Base-by-base conservation (phyloP, 2,797 vertebrate genomes). In the Phoxinus dragarum region DNA sequence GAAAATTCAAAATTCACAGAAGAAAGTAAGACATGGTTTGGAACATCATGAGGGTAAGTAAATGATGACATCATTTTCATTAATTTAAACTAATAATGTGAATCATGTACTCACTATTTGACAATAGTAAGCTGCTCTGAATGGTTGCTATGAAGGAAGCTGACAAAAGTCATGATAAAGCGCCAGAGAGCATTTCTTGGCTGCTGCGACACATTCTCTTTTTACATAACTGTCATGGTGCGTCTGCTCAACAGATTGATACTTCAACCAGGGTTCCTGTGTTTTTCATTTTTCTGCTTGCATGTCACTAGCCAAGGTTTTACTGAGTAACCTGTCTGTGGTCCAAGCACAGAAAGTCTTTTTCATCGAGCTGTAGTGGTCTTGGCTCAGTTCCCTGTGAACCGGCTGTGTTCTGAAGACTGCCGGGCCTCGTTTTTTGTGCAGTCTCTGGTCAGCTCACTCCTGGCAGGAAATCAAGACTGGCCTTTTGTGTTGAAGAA, bases 401-500 rank as follows among this genome's bases (percentile, higher is more conserved):
- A 71, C 68, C 8, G 80, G 6, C 74, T 82, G 74, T 75, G 79
- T 85, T 85, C 74, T 78, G 80, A 71, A 82, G 79, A 82, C 74
- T 49, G 36, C 36, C 49, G 44, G 67, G 59, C 75, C 52, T 40
- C 54, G 42, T 40, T 85, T 85, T 82, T 82, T 86, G 81, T 90
- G 81, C 86, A 21, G 77, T 77, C 17, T 90, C 69, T 87, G 73
- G 69, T 79, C 40, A 81, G 9, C 79, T 89, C 80, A 81, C 82
- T 80, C 78, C 81, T 88, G 89, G 91, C 88, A 81, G 88, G 64
- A 81, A 86, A 79, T 88, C 87, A 90, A 88, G 78, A 75, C 38
- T 80, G 59, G 76, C 54, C 80, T 87, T 90, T 92, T 92, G 89
- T 92, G 82, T 91, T 80, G 42, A 87, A 89, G 81, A 86, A 80